These are phyloP conservation scores for Pelvicachromis taeniatus DNA, from an alignment of 2,113 vertebrate genomes.

Conservation along the genomic window DNA sequence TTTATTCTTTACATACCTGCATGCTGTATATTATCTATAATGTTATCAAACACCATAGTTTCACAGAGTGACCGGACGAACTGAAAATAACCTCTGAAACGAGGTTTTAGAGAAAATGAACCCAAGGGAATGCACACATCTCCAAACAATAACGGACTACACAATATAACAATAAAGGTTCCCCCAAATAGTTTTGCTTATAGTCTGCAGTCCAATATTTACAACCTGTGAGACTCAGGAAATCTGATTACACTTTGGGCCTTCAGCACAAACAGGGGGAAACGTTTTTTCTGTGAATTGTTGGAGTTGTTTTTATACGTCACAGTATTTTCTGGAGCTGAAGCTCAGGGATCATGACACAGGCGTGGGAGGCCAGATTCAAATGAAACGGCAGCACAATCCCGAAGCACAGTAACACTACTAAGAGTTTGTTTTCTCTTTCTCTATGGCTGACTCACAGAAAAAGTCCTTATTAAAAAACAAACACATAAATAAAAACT, in stretches of 20 bases:
- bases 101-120: not conserved
- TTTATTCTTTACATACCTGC: not conserved
- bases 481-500: not conserved
- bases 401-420: not conserved
- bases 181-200: not conserved
- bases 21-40: not conserved
- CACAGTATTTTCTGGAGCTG: not conserved
- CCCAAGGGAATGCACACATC: not conserved
- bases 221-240: not conserved
- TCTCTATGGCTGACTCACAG: not conserved
- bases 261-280: not conserved
- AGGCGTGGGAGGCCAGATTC: not conserved
- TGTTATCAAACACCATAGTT: not conserved
- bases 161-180: not conserved
- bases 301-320: not conserved
- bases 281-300: not conserved
- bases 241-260: not conserved
- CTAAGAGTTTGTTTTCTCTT: accelerated
- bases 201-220: not conserved
- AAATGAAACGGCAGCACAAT: not conserved
- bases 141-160: not conserved
- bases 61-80: not conserved
- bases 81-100: not conserved
- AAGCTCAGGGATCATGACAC: not conserved
- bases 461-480: not conserved